Evolutionary conservation across 2,888 invertebrate genomes (phyloP), one percentile per base, ranked within the genome.

Genomic region (Masnerella sp.): DNA sequence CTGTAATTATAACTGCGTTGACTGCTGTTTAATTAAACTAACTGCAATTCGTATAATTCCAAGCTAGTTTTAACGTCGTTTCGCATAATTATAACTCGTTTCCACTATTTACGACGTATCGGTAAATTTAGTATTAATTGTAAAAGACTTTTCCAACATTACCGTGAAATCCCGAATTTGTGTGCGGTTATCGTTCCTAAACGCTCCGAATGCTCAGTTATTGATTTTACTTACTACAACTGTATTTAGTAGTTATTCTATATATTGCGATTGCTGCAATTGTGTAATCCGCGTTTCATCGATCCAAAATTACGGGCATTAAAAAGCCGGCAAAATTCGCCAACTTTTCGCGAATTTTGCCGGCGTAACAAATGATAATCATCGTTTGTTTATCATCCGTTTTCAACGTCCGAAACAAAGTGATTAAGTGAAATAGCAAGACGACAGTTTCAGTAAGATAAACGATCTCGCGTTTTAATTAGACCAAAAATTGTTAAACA

Each of bases 11-110:
- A 52, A 52, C 52, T 38, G 12, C 25, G 25, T 38, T 38, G 36
- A 52, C 52, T 38, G 36, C 38, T 25, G 25, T 38, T 52, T 52
- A 52, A 52, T 52, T 52, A 25, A 52, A 52, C 38, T 52, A 8
- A 38, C 40, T 40, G 25, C 40, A 40, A 54, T 42, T 25, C 30
- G 30, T 28, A 14, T 22, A 54, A 54, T 42, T 54, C 25, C 14
- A 9, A 25, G 8, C 25, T 25, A 32, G 17, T 25, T 52, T 25
- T 52, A 20, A 11, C 22, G 12, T 34, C 12, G 20, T 49, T 32
- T 49, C 14, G 17, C 2, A 17, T 17, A 1, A 9, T 5, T 15
- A 11, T 7, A 38, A 38, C 11, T 11, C 12, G 17, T 38, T 38
- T 38, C 8, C 2, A 2, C 8, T 38, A 17, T 38, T 17, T 17